Evolutionary conservation across 92 coral and sea anemone species (phyloP), one percentile per base, ranked within the genome.

Genomic region (Bergia puertoricense): DNA sequence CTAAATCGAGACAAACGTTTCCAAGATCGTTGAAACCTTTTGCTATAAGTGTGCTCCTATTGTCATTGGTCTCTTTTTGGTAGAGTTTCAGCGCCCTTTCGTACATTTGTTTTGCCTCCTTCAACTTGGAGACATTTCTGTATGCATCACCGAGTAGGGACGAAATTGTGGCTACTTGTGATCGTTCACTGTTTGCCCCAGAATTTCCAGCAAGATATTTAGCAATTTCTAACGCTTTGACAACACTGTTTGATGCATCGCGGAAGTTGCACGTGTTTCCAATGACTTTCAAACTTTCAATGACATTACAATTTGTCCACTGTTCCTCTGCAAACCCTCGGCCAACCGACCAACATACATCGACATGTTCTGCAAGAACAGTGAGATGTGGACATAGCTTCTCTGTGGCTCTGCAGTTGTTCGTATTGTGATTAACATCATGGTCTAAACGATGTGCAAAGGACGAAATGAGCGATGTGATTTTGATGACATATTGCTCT

Each of bases 261-360:
- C 68, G 43, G 20, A 9, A 16, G 44, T 69, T 71, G 79, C 46
- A 69, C 11, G 44, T 46, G 38, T 56, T 69, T 84, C 87, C 87
- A 37, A 84, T 71, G 67, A 69, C 56, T 84, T 68, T 84, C 45
- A 84, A 84, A 84, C 79, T 20, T 30, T 50, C 23, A 37, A 84
- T 84, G 79, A 45, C 42, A 14, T 30, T 50, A 46, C 48, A 18
- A 30, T 84, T 72, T 30, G 79, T 37, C 87, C 87, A 84, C 46
- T 44, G 66, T 11, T 43, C 22, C 74, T 84, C 87, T 69, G 87
- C 87, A 71, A 72, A 69, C 43, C 78, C 77, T 84, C 87, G 77
- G 65, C 77, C 79, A 69, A 84, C 45, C 71, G 87, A 84, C 87
- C 87, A 84, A 40, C 87, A 84, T 3, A 72, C 59, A 14, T 84